These are phyloP conservation scores for Kradibia gibbosae DNA, from an alignment of 1,140 invertebrate species.

Conservation along the genomic window DNA sequence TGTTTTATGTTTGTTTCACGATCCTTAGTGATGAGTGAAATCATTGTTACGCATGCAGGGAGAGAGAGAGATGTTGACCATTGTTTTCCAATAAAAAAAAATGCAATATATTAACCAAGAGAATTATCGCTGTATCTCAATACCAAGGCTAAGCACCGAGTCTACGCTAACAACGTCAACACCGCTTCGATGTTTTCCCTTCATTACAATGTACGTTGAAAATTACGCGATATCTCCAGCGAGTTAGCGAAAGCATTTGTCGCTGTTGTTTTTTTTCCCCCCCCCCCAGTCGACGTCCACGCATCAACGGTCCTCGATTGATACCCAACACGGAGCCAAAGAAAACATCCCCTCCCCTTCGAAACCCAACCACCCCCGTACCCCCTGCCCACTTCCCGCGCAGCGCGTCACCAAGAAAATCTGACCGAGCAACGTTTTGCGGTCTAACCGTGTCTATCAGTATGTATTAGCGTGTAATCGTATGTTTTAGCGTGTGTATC, in stretches of 20 bases:
- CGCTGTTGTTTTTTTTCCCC: background rate
- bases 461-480: too few species aligned
- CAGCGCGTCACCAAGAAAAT: too few species aligned
- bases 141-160: too few species aligned
- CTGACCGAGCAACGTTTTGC: too few species aligned
- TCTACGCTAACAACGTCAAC: too few species aligned
- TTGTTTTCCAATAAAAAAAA: too few species aligned
- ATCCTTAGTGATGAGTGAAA: background rate
- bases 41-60: background rate
- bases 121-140: background rate
- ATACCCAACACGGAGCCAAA: slow-evolving; percentile 57
- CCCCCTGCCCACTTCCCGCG: too few species aligned
- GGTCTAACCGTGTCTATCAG: background rate
- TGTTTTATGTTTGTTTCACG: background rate
- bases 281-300: slow-evolving; percentile 6
- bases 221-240: background rate
- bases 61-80: too few species aligned
- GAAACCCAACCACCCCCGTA: slow-evolving; percentile 3
- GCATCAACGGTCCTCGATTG: background rate
- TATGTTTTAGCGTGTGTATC: too few species aligned
- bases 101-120: too few species aligned
- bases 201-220: background rate
- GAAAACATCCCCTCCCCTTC: slow-evolving; percentile 52
- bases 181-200: background rate
- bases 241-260: background rate